These are phyloP conservation scores for Sthenelais limicola DNA, from an alignment of 2,888 invertebrate species.

Conservation along the genomic window DNA sequence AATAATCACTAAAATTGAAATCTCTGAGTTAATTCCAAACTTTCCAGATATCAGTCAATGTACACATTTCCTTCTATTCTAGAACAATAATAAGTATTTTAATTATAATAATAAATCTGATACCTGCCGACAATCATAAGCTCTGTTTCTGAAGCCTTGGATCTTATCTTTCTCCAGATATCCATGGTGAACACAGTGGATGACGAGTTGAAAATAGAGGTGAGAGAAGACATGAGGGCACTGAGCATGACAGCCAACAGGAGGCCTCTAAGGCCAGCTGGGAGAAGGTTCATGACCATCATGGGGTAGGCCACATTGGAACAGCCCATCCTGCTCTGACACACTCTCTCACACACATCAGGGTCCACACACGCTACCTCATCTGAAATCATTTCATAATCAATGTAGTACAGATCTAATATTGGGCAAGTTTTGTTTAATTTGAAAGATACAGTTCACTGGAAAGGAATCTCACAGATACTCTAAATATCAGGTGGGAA, in stretches of 20 bases:
- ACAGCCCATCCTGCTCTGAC: slow-evolving; percentile 60
- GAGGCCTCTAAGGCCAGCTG: slow-evolving; percentile 60
- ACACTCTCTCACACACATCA: slow-evolving; percentile 58
- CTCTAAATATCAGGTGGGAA: no score
- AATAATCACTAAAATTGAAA: no score
- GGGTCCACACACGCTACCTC: slow-evolving; percentile 64
- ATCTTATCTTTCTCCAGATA: slow-evolving; percentile 60
- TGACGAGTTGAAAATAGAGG: slow-evolving; percentile 66
- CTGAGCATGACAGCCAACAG: slow-evolving; percentile 66
- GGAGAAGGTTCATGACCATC: slow-evolving; percentile 60
- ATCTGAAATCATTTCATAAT: slow-evolving; percentile 60
- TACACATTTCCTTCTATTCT: no score
- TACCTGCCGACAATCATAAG: slow-evolving; percentile 66
- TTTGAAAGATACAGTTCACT: no score
- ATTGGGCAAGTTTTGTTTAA: no score
- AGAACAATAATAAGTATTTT: no score
- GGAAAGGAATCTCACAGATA: no score
- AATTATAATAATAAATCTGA: no score
- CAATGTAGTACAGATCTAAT: no score
- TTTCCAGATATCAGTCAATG: no score
- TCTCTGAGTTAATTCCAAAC: no score
- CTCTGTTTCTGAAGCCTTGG: slow-evolving; percentile 59
- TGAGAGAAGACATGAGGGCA: slow-evolving; percentile 64
- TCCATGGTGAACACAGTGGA: slow-evolving; percentile 67
- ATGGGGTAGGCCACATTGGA: slow-evolving; percentile 66